These are phyloP conservation scores for Yponomeuta sedellus DNA, from an alignment of 2,888 invertebrate genomes.

Conservation along the genomic window DNA sequence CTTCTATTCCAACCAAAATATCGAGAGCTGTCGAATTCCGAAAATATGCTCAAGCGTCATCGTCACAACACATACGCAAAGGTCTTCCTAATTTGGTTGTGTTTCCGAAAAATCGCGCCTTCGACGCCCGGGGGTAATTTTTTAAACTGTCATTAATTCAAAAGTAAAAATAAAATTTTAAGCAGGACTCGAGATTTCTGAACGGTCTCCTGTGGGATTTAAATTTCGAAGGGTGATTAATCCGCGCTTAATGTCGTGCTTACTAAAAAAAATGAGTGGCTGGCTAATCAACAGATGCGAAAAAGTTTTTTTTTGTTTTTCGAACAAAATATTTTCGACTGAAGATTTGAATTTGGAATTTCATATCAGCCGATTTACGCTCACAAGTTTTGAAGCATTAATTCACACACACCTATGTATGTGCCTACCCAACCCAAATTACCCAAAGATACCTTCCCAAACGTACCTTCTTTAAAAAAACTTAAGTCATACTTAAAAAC, in stretches of 20 bases:
- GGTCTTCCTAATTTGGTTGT: constrained; percentile 31
- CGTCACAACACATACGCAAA: neutral
- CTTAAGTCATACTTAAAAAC: too few species aligned
- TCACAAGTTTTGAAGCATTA: too few species aligned
- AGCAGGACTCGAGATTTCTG: constrained; percentile 28
- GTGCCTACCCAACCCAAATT: too few species aligned
- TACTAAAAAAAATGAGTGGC: constrained; percentile 40
- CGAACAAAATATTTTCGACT: neutral
- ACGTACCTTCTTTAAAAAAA: too few species aligned
- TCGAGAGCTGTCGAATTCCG: neutral
- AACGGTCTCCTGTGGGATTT: constrained; percentile 43
- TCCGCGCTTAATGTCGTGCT: constrained; percentile 69
- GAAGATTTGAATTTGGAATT: too few species aligned
- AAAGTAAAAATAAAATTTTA: constrained; percentile 48
- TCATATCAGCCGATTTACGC: too few species aligned
- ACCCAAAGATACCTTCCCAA: too few species aligned
- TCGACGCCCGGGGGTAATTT: constrained; percentile 43
- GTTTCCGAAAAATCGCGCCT: constrained; percentile 6
- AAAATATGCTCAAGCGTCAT: neutral
- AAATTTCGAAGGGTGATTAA: constrained; percentile 51
- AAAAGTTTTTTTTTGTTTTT: neutral
- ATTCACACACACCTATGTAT: too few species aligned
- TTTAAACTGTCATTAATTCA: constrained; percentile 68
- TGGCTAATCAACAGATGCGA: constrained; percentile 56
- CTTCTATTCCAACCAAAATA: constrained; percentile 22